Conservation (phyloP, 1,140 invertebrate genomes). For the Philopotamus ludificatus region DNA sequence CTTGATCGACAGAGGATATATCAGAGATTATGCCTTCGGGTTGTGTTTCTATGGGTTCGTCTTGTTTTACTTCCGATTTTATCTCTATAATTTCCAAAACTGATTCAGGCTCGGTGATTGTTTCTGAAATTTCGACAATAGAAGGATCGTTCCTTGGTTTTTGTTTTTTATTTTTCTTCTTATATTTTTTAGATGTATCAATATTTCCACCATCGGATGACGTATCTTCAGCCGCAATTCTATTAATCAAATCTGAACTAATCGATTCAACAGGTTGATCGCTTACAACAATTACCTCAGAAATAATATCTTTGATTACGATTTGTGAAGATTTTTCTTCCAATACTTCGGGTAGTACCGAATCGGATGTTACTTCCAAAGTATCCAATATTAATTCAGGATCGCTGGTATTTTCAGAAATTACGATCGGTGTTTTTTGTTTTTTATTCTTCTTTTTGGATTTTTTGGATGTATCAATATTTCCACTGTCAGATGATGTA, state of each 20-base stretch:
- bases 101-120: background rate
- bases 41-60: too few relatives aligned
- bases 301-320: too few relatives aligned
- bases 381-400: too few relatives aligned
- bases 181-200: background rate
- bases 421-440: background rate
- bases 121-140: background rate
- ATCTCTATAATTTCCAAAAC: background rate
- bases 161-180: constrained; percentile 17
- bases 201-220: background rate
- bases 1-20: too few relatives aligned
- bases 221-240: background rate
- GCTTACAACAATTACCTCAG: too few relatives aligned
- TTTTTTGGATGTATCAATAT: background rate
- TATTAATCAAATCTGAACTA: background rate
- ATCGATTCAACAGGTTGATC: background rate
- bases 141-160: background rate
- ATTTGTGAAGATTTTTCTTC: too few relatives aligned
- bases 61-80: background rate
- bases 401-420: too few relatives aligned
- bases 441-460: constrained; percentile 12
- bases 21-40: too few relatives aligned
- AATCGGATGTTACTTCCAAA: too few relatives aligned
- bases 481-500: background rate
- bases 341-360: too few relatives aligned